Evolutionary conservation across 2,113 vertebrate genomes (phyloP), one percentile per base, ranked within the genome.

Genomic region (Zootoca vivipara): DNA sequence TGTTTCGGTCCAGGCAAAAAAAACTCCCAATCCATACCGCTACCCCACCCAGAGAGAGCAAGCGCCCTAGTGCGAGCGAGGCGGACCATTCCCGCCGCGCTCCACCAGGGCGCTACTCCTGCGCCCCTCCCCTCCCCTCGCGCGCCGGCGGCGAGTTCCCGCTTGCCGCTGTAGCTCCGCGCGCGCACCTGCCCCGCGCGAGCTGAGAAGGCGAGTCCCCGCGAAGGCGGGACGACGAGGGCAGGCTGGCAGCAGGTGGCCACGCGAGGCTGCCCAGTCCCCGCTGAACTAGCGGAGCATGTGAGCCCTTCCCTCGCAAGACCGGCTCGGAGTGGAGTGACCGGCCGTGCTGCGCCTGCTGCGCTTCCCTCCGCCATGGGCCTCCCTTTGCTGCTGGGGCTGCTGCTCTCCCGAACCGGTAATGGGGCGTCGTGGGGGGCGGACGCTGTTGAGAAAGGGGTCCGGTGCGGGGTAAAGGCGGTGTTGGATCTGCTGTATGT

Each of bases 321-420:
- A 46, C 35, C 77, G 18, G 46, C 16, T 33, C 10, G 56, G 56
- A 78, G 86, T 67, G 2, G 28, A 74, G 67, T 9, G 79, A 73
- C 24, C 74, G 65, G 8, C 6, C 42, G 4, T 64, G 30, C 35
- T 8, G 24, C 72, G 81, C 64, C 65, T 24, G 13, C 28, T 30
- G 35, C 22, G 46, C 83, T 38, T 42, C 35, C 86, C 38, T 24
- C 28, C 80, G 78, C 70, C 88, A 95, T 94, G 93, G 89, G 87
- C 77, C 85, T 72, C 65, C 78, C 90, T 28, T 90, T 93, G 87
- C 87, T 93, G 10, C 87, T 94, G 83, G 93, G 89, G 65, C 87
- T 95, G 89, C 93, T 95, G 10, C 88, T 95, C 89, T 92, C 83
- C 82, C 70, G 83, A 91, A 89, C 92, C 74, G 94, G 94, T 95